A percentile compares a stretch with the other conserved stretches of the same genome.
Conservation (phyloP, 2,888 invertebrate genomes). For the Andrena flavipes region DNA sequence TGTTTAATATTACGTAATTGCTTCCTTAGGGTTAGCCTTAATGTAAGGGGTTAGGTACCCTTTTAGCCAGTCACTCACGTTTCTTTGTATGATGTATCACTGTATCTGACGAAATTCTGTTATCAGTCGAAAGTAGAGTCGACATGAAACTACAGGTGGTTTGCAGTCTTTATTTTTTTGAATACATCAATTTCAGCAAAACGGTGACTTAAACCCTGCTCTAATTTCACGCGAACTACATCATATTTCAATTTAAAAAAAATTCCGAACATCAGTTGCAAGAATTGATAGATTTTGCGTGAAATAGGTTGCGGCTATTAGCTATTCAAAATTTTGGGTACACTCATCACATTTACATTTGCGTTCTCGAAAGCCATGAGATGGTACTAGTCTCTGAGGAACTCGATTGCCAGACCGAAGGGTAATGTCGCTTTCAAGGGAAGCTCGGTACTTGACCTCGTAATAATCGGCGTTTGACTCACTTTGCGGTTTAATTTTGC, state of each 20-base stretch:
- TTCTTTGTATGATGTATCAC: not conserved
- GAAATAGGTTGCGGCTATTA: no score
- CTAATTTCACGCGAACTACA: no score
- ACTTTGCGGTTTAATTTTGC: slow-evolving; percentile 50
- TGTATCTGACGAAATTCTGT: not conserved
- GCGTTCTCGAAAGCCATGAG: slow-evolving; percentile 28
- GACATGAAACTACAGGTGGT: no score
- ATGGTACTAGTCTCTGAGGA: slow-evolving; percentile 27
- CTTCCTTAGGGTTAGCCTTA: no score
- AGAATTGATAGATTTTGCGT: not conserved
- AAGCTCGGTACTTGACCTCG: slow-evolving; percentile 44
- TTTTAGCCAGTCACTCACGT: no score
- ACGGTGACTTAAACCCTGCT: no score
- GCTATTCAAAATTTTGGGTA: not conserved
- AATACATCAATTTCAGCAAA: no score
- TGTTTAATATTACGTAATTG: no score
- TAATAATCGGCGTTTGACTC: slow-evolving; percentile 40
- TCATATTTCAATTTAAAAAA: no score
- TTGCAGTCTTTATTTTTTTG: no score
- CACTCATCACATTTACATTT: not conserved
- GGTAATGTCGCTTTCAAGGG: slow-evolving; percentile 39
- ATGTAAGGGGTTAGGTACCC: no score
- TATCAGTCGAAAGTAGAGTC: slow-evolving; percentile 14
- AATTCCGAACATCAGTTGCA: no score
- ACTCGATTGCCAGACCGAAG: slow-evolving; percentile 31